Conservation (phyloP, 2,888 invertebrate genomes). For the Phymatocera aterrima region DNA sequence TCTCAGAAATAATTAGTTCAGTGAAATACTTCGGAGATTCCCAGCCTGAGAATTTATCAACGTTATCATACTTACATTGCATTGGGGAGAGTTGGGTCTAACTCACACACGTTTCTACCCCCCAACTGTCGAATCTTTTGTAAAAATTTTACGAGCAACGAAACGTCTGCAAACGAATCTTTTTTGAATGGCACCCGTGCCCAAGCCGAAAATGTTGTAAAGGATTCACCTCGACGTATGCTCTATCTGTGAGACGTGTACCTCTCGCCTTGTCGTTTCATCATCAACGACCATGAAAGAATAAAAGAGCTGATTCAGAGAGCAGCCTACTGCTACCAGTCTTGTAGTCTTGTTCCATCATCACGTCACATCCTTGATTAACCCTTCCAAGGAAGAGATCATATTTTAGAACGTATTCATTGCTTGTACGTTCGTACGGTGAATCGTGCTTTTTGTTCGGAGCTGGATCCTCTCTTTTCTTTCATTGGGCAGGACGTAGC, state of each 20-base stretch:
- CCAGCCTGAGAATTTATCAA: background rate
- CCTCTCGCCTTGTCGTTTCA: background rate
- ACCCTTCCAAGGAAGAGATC: slow-evolving; percentile 2
- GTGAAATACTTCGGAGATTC: too few relatives aligned
- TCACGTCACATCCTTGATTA: slow-evolving; percentile 28
- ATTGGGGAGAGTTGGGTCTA: background rate
- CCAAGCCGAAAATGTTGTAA: slow-evolving; percentile 2
- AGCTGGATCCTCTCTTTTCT: background rate
- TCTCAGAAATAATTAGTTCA: too few relatives aligned
- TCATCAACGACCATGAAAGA: slow-evolving; percentile 19
- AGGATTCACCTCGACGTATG: slow-evolving; percentile 26
- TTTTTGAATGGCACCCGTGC: slow-evolving; percentile 26
- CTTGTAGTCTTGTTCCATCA: slow-evolving; percentile 6
- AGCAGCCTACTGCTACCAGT: too few relatives aligned
- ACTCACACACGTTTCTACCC: background rate
- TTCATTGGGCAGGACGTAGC: background rate
- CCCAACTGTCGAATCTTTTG: slow-evolving; percentile 29
- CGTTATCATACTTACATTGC: background rate
- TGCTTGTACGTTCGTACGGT: background rate
- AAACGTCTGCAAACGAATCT: background rate
- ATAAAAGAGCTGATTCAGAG: background rate
- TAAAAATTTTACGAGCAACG: slow-evolving; percentile 27
- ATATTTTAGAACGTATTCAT: background rate
- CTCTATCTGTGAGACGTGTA: background rate
- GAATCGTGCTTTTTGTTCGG: background rate